Evolutionary conservation across 2,113 vertebrate genomes (phyloP), one percentile per base, ranked within the genome.

Genomic region (Myotis lucifugus): DNA sequence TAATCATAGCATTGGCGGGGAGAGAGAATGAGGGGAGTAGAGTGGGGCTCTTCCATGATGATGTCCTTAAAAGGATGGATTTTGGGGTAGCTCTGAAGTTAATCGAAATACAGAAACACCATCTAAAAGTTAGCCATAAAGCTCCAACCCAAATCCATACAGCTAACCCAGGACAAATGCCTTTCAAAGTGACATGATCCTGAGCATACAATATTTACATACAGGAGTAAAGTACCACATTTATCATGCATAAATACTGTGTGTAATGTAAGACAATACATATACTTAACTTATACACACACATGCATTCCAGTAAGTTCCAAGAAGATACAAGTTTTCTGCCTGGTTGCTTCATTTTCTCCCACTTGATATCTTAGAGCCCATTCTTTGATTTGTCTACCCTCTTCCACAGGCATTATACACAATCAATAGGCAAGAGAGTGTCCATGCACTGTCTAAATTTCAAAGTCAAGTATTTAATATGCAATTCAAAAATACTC

Each of bases 1-100:
- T 98, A 97, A 97, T 94, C 73, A 87, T 32, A 64, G 13, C 88
- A 61, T 37, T 23, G 25, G 27, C 2, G 14, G 21, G 94, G 12
- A 21, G 37, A 17, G 12, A 23, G 32, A 18, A 25, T 12, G 34
- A 52, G 78, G 66, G 34, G 21, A 77, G 59, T 81, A 83, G 48
- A 56, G 64, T 4, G 2, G 59, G 34, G 54, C 17, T 73, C 23
- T 93, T 69, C 42, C 59, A 2, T 14, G 48, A 29, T 37, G 42
- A 78, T 61, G 46, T 48, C 42, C 83, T 96, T 48, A 48, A 54
- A 34, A 32, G 18, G 18, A 37, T 74, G 40, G 18, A 56, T 23
- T 7, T 6, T 27, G 34, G 32, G 32, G n/a, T 27, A 7, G 42
- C 67, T 96, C 37, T 19, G 25, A 88, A 86, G 46, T 70, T 46